Evolutionary conservation across 2,888 invertebrate species (phyloP).

Genomic region (Hydropsyche betteni): DNA sequence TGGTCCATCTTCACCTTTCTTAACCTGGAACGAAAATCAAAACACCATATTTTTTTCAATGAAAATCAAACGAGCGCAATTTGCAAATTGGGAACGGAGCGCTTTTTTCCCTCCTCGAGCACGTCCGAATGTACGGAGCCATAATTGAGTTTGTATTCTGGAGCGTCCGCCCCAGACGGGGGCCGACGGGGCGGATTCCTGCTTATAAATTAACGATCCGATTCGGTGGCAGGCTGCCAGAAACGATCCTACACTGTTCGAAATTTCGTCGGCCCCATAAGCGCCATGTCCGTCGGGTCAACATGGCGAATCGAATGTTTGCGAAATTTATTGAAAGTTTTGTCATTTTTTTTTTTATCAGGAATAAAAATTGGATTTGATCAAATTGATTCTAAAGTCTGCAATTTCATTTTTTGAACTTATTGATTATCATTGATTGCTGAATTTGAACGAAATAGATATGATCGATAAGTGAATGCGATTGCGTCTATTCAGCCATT

Average conservation of each 20-base stretch:
- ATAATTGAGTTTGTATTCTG: constrained; percentile 21
- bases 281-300: no score
- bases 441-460: no score
- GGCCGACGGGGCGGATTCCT: not conserved
- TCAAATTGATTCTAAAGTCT: no score
- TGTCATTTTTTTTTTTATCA: no score
- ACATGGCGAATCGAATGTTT: no score
- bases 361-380: no score
- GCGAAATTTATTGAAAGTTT: no score
- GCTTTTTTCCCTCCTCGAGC: not conserved
- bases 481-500: no score
- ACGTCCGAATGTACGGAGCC: not conserved
- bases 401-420: no score
- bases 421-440: no score
- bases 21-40: constrained; percentile 72
- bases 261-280: not conserved
- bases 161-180: no score
- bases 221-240: constrained; percentile 15
- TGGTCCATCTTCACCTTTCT: constrained; percentile 99
- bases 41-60: not conserved
- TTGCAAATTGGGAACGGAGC: not conserved
- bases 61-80: not conserved
- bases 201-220: constrained; percentile 22
- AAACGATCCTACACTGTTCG: not conserved
- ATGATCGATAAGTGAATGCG: no score